phyloP scores from a whole-genome alignment of 2,113 vertebrate species.

The Melanerpes formicivorus region DNA sequence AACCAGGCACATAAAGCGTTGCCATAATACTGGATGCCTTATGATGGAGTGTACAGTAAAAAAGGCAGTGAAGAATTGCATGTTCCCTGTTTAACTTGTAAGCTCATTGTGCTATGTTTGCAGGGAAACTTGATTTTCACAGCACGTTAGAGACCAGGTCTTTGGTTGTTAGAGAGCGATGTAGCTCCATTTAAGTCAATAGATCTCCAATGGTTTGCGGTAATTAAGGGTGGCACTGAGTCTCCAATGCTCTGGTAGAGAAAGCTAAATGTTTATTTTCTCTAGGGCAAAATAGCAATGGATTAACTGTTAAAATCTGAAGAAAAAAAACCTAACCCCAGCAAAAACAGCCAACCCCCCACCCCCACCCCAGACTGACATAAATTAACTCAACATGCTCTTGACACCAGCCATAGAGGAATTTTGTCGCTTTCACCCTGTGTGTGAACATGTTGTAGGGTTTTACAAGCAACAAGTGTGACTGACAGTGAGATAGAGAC shows the following conservation, averaged over 20 bases:
- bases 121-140: background rate
- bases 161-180: background rate
- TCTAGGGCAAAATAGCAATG: background rate
- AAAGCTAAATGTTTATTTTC: background rate
- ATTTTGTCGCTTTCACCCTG: background rate
- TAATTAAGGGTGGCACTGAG: background rate
- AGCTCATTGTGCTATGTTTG: background rate
- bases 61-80: background rate
- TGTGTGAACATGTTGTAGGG: background rate
- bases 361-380: background rate
- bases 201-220: background rate
- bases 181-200: background rate
- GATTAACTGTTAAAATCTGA: background rate
- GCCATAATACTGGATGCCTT: background rate
- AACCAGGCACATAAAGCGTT: background rate
- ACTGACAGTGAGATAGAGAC: background rate
- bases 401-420: background rate
- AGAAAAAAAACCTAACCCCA: background rate
- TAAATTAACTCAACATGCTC: background rate
- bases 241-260: background rate
- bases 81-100: background rate
- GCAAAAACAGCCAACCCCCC: background rate
- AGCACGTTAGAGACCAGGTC: background rate
- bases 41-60: background rate
- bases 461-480: background rate